A percentile compares a stretch with the other conserved stretches of the same genome.
phyloP scores from a whole-genome alignment of 2,113 vertebrate species.

The Miniopterus natalensis region DNA sequence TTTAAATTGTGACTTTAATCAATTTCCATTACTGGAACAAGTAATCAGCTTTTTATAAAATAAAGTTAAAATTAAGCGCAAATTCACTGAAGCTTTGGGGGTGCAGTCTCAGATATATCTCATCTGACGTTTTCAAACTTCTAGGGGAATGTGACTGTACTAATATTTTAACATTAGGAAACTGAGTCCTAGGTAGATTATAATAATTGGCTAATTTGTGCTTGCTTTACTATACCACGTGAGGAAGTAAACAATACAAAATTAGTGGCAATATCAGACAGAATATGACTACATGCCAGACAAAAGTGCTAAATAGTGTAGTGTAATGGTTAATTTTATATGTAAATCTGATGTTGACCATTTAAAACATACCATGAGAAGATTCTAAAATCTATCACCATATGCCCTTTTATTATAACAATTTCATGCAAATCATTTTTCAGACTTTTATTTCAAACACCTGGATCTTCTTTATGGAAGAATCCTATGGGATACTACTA shows the following conservation, averaged over 20 bases:
- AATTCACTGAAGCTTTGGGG: neutral
- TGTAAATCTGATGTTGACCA: neutral
- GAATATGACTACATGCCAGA: neutral
- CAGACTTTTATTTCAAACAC: slow-evolving; percentile 20
- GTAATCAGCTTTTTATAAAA: neutral
- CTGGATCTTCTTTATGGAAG: neutral
- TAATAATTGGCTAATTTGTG: neutral
- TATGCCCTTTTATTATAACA: neutral
- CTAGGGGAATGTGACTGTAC: neutral
- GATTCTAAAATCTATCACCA: neutral
- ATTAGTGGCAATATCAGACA: neutral
- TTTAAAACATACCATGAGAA: neutral
- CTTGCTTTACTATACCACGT: neutral
- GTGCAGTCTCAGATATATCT: neutral
- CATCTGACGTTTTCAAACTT: neutral
- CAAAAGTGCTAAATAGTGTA: neutral
- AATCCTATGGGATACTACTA: neutral
- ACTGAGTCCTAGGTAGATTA: neutral
- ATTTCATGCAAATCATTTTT: neutral
- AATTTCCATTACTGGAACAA: neutral
- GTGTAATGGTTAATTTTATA: neutral
- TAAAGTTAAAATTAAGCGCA: neutral
- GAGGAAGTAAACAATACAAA: neutral
- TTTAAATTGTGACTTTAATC: neutral
- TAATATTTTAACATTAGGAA: neutral